A percentile compares a stretch with the other conserved stretches of the same genome.
These are phyloP conservation scores for Aplochiton taeniatus DNA, from an alignment of 2,797 vertebrate species.

Conservation along the genomic window DNA sequence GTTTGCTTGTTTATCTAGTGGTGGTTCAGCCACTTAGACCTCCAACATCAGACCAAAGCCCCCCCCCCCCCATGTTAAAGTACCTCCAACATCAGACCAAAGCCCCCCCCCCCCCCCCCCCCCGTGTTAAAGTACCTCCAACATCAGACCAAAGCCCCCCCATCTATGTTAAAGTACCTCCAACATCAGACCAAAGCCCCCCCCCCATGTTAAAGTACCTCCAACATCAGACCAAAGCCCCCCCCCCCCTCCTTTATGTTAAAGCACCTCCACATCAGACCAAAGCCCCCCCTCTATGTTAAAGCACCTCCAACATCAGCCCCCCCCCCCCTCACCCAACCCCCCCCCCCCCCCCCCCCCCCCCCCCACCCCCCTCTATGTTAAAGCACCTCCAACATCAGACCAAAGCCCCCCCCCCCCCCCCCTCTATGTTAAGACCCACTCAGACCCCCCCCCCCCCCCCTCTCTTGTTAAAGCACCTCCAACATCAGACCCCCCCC, in stretches of 20 bases:
- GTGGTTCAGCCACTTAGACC: slow-evolving; percentile 7
- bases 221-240: slow-evolving; percentile 41
- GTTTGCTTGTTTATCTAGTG: slow-evolving; percentile 20
- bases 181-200: slow-evolving; percentile 41
- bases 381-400: too few relatives aligned
- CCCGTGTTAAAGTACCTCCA: slow-evolving; percentile 17
- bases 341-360: too few relatives aligned
- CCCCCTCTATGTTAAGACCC: too few relatives aligned
- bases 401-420: too few relatives aligned
- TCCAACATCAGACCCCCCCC: too few relatives aligned
- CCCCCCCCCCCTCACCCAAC: slow-evolving; percentile 5
- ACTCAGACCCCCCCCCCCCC: too few relatives aligned
- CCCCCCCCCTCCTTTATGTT: background rate
- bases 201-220: slow-evolving; percentile 10
- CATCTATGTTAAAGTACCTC: slow-evolving; percentile 9
- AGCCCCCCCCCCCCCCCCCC: slow-evolving; percentile 36
- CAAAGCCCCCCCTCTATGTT: slow-evolving; percentile 35
- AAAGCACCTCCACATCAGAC: slow-evolving; percentile 26
- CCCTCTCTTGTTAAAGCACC: too few relatives aligned
- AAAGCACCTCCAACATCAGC: slow-evolving; percentile 26
- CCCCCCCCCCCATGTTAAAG: too few relatives aligned
- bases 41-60: too few relatives aligned
- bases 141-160: slow-evolving; percentile 37
- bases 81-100: slow-evolving; percentile 32
- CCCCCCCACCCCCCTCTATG: too few relatives aligned